These are phyloP conservation scores for Procavia capensis DNA, from an alignment of 2,113 vertebrate species.

Conservation along the genomic window DNA sequence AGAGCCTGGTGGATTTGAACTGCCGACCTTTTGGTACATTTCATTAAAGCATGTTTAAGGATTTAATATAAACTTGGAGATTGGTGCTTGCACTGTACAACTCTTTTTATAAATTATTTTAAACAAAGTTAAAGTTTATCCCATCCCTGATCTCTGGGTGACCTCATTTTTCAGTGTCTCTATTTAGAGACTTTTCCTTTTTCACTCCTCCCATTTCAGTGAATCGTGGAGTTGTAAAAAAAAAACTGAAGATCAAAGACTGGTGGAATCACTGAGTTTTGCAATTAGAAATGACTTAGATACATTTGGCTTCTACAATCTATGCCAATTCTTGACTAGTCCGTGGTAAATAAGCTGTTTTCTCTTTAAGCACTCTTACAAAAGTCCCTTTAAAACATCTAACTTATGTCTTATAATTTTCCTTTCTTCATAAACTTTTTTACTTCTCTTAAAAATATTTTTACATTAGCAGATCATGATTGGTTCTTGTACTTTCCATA, in stretches of 20 bases:
- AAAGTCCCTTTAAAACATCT: background rate
- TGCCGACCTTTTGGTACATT: too few relatives aligned
- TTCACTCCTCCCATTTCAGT: background rate
- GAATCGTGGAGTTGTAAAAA: constrained; percentile 11
- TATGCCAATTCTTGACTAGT: background rate
- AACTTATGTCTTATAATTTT: constrained; percentile 5
- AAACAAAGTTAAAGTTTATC: constrained; percentile 50
- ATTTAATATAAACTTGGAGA: constrained; percentile 41
- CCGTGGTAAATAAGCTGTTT: background rate
- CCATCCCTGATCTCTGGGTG: background rate
- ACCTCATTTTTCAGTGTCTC: background rate
- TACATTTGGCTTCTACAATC: background rate
- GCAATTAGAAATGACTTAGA: background rate
- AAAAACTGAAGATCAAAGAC: constrained; percentile 20
- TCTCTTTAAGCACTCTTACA: background rate
- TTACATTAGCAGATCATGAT: background rate
- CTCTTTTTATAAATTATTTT: constrained; percentile 62
- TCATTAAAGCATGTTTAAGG: constrained; percentile 39
- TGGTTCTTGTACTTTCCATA: background rate
- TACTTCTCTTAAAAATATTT: background rate
- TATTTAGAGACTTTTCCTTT: background rate
- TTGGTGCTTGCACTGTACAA: background rate
- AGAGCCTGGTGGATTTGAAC: too few relatives aligned
- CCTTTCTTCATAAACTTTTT: background rate
- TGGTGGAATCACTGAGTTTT: background rate